Evolutionary conservation across 2,797 vertebrate genomes (phyloP).

Genomic region (Brachyrhaphis roseni): DNA sequence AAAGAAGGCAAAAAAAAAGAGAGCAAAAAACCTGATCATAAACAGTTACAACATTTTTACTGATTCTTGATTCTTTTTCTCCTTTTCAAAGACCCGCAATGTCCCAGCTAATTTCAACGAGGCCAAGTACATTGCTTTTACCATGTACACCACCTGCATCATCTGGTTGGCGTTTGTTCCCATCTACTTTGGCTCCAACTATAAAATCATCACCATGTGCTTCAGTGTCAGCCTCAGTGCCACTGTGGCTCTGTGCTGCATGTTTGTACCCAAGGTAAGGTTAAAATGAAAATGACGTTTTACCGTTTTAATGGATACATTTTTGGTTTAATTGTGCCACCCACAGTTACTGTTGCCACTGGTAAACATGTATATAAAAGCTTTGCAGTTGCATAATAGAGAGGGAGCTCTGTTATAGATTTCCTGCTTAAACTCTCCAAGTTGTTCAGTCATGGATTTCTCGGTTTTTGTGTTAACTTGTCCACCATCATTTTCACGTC

Average conservation of each 20-base stretch:
- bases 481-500: background rate
- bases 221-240: constrained; percentile 98
- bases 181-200: constrained; percentile 99
- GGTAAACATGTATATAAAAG: background rate
- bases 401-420: background rate
- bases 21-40: background rate
- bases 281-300: background rate
- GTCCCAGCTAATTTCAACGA: constrained; percentile 98
- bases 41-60: background rate
- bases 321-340: background rate
- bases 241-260: constrained; percentile 95
- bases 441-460: background rate
- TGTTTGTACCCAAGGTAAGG: constrained; percentile 94
- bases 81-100: constrained; percentile 86
- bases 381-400: background rate
- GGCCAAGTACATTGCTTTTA: constrained; percentile 98
- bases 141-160: constrained; percentile 99
- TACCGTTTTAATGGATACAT: background rate
- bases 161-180: constrained; percentile 99
- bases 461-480: background rate
- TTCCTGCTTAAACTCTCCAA: background rate
- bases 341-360: background rate
- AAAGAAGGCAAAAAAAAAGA: background rate
- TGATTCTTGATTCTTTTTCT: constrained; percentile 5
- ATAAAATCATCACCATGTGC: constrained; percentile 99